Evolutionary conservation across 1,140 invertebrate species (phyloP).

Genomic region (Asobara japonica): DNA sequence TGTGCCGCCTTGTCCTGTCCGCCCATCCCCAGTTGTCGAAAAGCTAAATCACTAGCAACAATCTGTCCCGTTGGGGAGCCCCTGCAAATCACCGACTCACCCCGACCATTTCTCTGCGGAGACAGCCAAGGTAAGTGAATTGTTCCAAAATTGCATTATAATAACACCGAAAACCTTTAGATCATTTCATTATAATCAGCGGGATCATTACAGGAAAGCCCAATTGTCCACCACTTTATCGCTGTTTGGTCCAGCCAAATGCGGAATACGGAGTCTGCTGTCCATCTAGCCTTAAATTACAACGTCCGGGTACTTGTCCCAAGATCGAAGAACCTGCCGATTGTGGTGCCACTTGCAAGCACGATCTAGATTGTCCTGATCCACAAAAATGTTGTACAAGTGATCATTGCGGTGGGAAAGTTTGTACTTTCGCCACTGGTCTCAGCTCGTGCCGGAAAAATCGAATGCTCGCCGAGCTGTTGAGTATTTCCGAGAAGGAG

Average conservation of each 20-base stretch:
- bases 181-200: too few species aligned
- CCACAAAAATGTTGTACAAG: slow-evolving; percentile 83
- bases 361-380: slow-evolving; percentile 82
- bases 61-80: slow-evolving; percentile 83
- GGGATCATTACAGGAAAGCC: slow-evolving; percentile 86
- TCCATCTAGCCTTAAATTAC: slow-evolving; percentile 77
- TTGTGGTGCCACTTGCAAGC: slow-evolving; percentile 75
- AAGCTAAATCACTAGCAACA: slow-evolving; percentile 70
- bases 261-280: slow-evolving; percentile 90
- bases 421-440: slow-evolving; percentile 51
- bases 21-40: slow-evolving; percentile 82
- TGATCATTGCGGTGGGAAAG: slow-evolving; percentile 59
- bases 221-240: slow-evolving; percentile 81
- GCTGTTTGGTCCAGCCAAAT: slow-evolving; percentile 78
- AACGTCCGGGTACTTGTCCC: slow-evolving; percentile 81
- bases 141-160: too few species aligned
- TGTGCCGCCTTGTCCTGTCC: slow-evolving; percentile 83
- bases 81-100: slow-evolving; percentile 80
- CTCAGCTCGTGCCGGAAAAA: slow-evolving; percentile 76
- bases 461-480: slow-evolving; percentile 78
- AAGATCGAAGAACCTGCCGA: slow-evolving; percentile 52
- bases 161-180: too few species aligned
- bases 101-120: slow-evolving; percentile 84
- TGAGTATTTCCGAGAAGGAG: slow-evolving; percentile 79
- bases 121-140: too few species aligned